Base-by-base conservation (phyloP, 2,113 vertebrate genomes). In the Thomomys bottae region DNA sequence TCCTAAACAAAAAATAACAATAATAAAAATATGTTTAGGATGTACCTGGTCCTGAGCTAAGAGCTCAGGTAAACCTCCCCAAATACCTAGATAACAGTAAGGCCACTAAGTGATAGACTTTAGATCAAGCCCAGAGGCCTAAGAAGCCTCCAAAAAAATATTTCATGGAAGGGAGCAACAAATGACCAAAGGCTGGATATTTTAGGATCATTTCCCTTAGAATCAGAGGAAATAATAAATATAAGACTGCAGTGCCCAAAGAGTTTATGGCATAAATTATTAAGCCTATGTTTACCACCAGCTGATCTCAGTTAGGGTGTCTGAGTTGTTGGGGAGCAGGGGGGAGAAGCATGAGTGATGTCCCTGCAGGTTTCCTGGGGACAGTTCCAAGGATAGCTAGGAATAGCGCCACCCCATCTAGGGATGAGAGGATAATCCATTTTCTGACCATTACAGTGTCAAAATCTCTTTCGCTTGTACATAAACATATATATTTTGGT, bases 171-270 rank as follows among this genome's bases (percentile, higher is more conserved):
- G 86, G 71, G 59, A 61, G 79, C 26, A 59, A 85, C 75, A 20
- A 77, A 32, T 26, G 38, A 32, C 54, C 72, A 76, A 80, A 81
- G 28, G 59, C 49, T 70, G 26, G 71, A 8, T 54, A 42, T 64
- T 88, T 93, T 71, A 88, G 71, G 30, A 78, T 54, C 9, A 23
- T 18, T 79, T 92, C 72, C 77, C 57, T 72, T 80, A 63, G 81
- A 90, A 79, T 61, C 45, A 67, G 54, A 86, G 40, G 77, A 93
- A 88, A 63, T 34, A 71, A 49, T 49, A 70, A 30, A 85, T 42
- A 88, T 79, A 21, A 76, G 85, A 86, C 49, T 28, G 63, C 11
- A 28, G 57, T 57, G 38, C 32, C 66, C 59, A 20, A 71, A 89
- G 49, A 49, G 6, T 59, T 91, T 76, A 45, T 26, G 63, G 42